phyloP scores from a whole-genome alignment of 2,888 invertebrate genomes.

The Endotricha flammealis region DNA sequence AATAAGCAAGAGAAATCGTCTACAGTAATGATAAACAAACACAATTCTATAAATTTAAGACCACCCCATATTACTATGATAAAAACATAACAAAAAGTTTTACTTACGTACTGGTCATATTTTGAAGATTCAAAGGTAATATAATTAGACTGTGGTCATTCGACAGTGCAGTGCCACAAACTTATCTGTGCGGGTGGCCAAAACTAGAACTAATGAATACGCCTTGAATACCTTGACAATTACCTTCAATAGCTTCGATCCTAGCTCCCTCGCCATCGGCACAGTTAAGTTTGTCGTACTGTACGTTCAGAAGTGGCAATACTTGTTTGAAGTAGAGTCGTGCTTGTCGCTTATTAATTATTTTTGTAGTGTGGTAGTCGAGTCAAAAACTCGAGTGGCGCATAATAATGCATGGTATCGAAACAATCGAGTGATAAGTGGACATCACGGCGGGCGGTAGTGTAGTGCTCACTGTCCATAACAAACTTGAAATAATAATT shows the following conservation, averaged over 20 bases:
- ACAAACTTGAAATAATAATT: no score
- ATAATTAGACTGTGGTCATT: conserved; percentile 10
- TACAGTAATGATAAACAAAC: not conserved
- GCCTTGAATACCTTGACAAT: no score
- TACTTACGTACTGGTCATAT: not conserved
- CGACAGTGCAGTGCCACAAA: no score
- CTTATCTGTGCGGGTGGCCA: no score
- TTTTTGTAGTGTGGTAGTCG: conserved; percentile 44
- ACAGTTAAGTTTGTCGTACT: no score
- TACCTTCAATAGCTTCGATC: no score
- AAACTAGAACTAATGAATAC: no score
- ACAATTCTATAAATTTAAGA: no score
- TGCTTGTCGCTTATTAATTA: conserved; percentile 45
- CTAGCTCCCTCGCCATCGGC: no score
- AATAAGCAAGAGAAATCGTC: conserved; percentile 1
- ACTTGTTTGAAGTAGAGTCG: conserved; percentile 18
- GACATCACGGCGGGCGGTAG: conserved; percentile 24
- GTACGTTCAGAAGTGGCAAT: conserved; percentile 5
- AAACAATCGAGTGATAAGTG: conserved; percentile 56
- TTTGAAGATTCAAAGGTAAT: not conserved
- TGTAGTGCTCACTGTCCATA: not conserved
- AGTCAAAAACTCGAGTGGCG: conserved; percentile 42
- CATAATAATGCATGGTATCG: conserved; percentile 51
- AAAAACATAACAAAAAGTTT: conserved; percentile 1
- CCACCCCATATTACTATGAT: not conserved